A percentile compares a stretch with the other conserved stretches of the same genome.
Evolutionary conservation across 1,140 invertebrate genomes (phyloP).

Genomic region (Popillia japonica): DNA sequence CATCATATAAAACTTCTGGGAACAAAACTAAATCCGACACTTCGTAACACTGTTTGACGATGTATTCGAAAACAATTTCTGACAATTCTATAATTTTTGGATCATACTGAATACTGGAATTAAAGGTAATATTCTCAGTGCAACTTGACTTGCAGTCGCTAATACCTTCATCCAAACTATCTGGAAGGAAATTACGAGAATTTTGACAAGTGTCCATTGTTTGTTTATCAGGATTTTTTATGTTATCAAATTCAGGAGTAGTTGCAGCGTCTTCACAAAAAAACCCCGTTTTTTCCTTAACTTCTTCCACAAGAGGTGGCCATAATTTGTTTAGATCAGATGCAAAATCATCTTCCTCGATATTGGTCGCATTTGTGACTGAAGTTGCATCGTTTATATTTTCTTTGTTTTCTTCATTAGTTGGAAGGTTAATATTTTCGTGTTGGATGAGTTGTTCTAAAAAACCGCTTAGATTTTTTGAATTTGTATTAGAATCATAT

Average conservation of each 20-base stretch:
- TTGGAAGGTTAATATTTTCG: neutral
- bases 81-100: slow-evolving; percentile 47
- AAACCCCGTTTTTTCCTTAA: neutral
- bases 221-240: neutral
- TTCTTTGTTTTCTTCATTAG: neutral
- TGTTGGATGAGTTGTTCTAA: neutral
- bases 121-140: neutral
- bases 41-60: slow-evolving; percentile 54
- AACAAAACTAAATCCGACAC: slow-evolving; percentile 54
- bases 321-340: neutral
- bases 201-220: neutral
- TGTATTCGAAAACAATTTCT: slow-evolving; percentile 51
- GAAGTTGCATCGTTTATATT: neutral
- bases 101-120: slow-evolving; percentile 42
- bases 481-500: slow-evolving; percentile 5
- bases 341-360: neutral
- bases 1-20: slow-evolving; percentile 54
- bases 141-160: slow-evolving; percentile 44
- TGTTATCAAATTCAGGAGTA: neutral
- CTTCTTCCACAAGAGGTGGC: neutral
- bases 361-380: neutral
- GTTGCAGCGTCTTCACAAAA: neutral
- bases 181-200: neutral
- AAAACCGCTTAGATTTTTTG: neutral
- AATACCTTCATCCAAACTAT: slow-evolving; percentile 51